Evolutionary conservation across 2,888 invertebrate species (phyloP).

Genomic region (Rhamnusium bicolor): DNA sequence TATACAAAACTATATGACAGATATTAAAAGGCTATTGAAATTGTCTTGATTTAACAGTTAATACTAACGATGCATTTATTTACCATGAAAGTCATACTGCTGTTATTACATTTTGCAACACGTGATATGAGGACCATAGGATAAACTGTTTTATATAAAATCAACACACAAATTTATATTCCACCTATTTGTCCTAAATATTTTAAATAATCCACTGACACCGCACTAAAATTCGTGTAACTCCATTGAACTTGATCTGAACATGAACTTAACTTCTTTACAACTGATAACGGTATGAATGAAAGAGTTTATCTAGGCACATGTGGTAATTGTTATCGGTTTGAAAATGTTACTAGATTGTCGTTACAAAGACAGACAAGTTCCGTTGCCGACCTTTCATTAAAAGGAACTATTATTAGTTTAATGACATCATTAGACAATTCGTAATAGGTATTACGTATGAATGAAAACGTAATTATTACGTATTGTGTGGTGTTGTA

Average conservation of each 20-base stretch:
- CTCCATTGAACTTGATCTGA: conserved; percentile 20
- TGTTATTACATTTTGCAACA: conserved; percentile 34
- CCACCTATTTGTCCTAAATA: not conserved
- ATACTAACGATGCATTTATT: not conserved
- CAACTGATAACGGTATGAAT: conserved; percentile 35
- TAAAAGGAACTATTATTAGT: conserved; percentile 46
- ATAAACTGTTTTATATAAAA: not conserved
- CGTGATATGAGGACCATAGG: conserved; percentile 39
- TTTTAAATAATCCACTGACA: not conserved
- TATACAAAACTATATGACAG: no score
- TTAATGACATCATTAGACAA: conserved; percentile 52
- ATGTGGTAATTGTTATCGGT: conserved; percentile 31
- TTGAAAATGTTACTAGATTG: conserved; percentile 40
- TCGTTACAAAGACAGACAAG: conserved; percentile 35
- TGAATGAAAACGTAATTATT: conserved; percentile 54
- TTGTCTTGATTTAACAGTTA: no score
- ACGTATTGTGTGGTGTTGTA: conserved; percentile 45
- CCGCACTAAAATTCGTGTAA: conserved; percentile 12
- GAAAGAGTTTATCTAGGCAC: conserved; percentile 40
- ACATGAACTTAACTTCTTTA: conserved; percentile 14
- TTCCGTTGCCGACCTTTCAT: conserved; percentile 41
- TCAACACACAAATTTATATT: not conserved
- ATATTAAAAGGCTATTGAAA: no score
- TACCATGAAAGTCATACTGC: conserved; percentile 39
- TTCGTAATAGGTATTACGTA: conserved; percentile 47